phyloP scores from a whole-genome alignment of 2,113 vertebrate genomes.

The Pseudopodoces humilis region DNA sequence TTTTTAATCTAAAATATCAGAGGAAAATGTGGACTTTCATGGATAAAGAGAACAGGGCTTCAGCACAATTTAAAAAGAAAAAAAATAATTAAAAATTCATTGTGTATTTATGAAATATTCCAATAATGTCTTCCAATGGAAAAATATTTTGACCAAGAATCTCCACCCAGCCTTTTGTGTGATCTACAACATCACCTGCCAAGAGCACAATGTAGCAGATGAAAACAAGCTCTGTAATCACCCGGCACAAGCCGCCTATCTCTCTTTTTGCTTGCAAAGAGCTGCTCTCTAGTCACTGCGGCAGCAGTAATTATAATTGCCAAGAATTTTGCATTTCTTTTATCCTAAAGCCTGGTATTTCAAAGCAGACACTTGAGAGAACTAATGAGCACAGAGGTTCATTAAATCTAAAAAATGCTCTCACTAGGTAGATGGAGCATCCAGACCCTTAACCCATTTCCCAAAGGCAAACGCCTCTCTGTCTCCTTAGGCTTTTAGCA shows the following conservation, averaged over 20 bases:
- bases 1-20: not conserved
- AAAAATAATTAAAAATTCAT: not conserved
- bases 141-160: not conserved
- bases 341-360: not conserved
- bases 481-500: not conserved
- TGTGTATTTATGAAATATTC: not conserved
- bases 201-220: not conserved
- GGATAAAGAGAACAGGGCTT: not conserved
- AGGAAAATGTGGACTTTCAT: not conserved
- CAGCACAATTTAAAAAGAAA: not conserved
- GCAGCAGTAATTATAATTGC: not conserved
- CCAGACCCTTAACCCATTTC: not conserved
- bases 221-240: not conserved
- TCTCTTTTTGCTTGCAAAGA: not conserved
- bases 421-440: not conserved
- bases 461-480: not conserved
- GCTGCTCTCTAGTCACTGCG: not conserved
- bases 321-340: slow-evolving; percentile 33
- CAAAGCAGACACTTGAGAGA: slow-evolving; percentile 10
- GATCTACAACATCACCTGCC: not conserved
- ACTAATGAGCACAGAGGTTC: slow-evolving; percentile 18
- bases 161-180: not conserved
- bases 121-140: not conserved
- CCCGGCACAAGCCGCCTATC: fast-evolving
- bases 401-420: slow-evolving; percentile 3